Evolutionary conservation across 2,113 vertebrate species (phyloP).

Genomic region (Callocephalon fimbriatum): DNA sequence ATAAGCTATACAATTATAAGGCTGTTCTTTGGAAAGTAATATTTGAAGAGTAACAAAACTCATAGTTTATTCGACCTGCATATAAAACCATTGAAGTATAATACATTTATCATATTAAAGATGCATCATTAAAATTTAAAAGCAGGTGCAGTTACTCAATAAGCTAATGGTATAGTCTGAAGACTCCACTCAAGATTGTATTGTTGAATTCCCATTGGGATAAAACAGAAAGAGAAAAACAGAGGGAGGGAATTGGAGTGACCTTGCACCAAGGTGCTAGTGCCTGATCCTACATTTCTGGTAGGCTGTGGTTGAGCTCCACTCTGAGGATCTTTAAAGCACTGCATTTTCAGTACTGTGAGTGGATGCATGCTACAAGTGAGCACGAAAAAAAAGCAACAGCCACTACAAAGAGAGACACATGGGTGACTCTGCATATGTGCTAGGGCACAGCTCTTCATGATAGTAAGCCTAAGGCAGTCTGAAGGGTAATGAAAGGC

Average conservation of each 20-base stretch:
- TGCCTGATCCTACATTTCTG: background rate
- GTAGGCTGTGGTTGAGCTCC: conserved; percentile 81
- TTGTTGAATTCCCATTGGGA: conserved; percentile 78
- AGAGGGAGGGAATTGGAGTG: conserved; percentile 59
- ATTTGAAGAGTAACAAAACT: conserved; percentile 76
- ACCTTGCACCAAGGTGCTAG: conserved; percentile 80
- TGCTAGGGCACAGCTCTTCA: background rate
- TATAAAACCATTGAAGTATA: conserved; percentile 80
- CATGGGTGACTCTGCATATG: background rate
- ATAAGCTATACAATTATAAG: conserved; percentile 45
- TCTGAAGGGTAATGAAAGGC: background rate
- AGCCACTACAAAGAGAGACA: background rate
- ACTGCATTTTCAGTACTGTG: conserved; percentile 65
- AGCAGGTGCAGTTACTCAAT: conserved; percentile 79
- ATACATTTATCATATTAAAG: conserved; percentile 83
- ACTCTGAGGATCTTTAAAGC: conserved; percentile 77
- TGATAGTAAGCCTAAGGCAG: background rate
- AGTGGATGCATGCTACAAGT: background rate
- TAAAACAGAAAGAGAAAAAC: conserved; percentile 62
- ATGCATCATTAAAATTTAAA: conserved; percentile 85
- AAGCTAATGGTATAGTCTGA: conserved; percentile 81
- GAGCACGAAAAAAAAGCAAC: background rate
- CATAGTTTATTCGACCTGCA: conserved; percentile 78
- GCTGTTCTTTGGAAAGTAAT: conserved; percentile 60
- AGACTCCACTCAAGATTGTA: conserved; percentile 74